Evolutionary conservation across 2,888 invertebrate species (phyloP).

Genomic region (Noctua janthe): DNA sequence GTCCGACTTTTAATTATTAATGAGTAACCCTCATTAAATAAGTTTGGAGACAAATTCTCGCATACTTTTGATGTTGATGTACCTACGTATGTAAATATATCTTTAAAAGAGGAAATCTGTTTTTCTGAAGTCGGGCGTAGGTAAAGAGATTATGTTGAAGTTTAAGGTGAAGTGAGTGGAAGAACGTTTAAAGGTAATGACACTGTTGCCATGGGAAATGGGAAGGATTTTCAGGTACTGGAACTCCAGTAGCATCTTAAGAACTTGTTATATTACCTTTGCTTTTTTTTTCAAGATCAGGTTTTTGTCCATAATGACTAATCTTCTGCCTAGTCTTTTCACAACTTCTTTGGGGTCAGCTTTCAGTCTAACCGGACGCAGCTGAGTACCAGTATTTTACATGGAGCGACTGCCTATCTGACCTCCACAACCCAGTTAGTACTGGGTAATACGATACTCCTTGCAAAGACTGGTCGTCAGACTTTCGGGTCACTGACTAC

Average conservation of each 20-base stretch:
- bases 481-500: too few relatives aligned
- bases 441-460: too few relatives aligned
- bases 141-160: constrained; percentile 1
- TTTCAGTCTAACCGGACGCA: too few relatives aligned
- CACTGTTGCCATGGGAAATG: not conserved
- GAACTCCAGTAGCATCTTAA: not conserved
- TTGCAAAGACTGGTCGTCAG: too few relatives aligned
- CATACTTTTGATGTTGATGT: constrained; percentile 50
- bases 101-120: constrained; percentile 12
- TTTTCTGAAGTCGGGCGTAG: constrained; percentile 24
- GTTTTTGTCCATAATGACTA: not conserved
- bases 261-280: not conserved
- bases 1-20: constrained; percentile 72
- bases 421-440: too few relatives aligned
- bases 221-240: not conserved
- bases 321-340: too few relatives aligned
- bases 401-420: too few relatives aligned
- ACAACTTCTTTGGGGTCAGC: too few relatives aligned
- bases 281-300: not conserved
- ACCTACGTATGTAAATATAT: constrained; percentile 35
- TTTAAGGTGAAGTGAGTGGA: not conserved
- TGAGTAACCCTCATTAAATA: constrained; percentile 67
- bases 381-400: too few relatives aligned
- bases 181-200: not conserved
- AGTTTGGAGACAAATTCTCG: constrained; percentile 63